Evolutionary conservation across 1,140 invertebrate genomes (phyloP), one percentile per base, ranked within the genome.

Genomic region (Magallana ariakensis): DNA sequence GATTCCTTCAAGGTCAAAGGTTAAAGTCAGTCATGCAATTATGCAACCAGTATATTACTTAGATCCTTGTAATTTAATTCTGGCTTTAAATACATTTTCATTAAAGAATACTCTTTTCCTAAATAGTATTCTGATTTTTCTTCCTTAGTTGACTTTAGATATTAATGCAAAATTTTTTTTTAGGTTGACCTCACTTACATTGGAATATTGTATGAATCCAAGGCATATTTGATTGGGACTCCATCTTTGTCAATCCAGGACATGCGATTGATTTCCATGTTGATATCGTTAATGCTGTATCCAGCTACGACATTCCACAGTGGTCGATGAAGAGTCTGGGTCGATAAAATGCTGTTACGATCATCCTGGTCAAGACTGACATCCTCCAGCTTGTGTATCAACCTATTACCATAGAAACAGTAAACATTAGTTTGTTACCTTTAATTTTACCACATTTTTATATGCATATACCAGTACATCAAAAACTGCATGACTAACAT

Each of bases 1-100:
- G 95, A 90, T 95, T 95, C 84, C 92, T 93, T 26, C 66, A 70
- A 26, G 26, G 22, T 0, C n/a, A 70, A 46, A 46, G 33, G 33
- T 46, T 46, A 46, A 46, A 46, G 33, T 46, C 33, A 46, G 5
- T 3, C 33, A 46, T 46, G 33, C 33, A 46, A 46, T 46, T 46
- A 4, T 1, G 1, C 2, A 46, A 46, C 33, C 5, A 46, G 2
- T 5, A 46, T 46, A 46, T 4, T 46, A 46, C 33, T n/a, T 46
- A 46, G 2, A 46, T 46, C 1, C 33, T 46, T 46, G 33, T 46
- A 5, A 46, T 46, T 46, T 46, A 5, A 46, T 46, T 46, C 33
- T 46, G 33, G 33, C 33, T 46, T 46, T 46, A 46, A 46, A 46
- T 46, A 46, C 33, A 46, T 46, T 46, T 46, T 5, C 33, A 46